Evolutionary conservation across 2,113 vertebrate genomes (phyloP).

Genomic region (Vidua chalybeata): DNA sequence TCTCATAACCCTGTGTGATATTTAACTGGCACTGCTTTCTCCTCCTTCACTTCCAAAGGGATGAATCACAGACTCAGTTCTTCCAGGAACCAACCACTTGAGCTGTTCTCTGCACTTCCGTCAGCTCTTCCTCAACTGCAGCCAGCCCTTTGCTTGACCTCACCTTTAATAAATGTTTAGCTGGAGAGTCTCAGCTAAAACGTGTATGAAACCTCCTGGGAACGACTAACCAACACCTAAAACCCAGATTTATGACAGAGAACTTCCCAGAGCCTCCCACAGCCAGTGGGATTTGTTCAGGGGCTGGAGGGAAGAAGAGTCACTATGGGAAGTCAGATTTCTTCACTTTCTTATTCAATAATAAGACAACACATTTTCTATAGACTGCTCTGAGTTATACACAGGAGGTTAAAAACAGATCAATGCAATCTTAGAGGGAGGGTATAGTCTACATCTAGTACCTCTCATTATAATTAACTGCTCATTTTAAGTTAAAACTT

Average conservation of each 20-base stretch:
- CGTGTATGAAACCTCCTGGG: background rate
- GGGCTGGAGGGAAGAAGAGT: background rate
- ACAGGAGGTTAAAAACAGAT: background rate
- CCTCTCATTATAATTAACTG: background rate
- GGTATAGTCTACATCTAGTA: background rate
- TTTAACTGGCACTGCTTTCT: constrained; percentile 42
- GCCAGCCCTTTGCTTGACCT: constrained; percentile 47
- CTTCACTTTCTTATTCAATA: background rate
- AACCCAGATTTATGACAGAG: background rate
- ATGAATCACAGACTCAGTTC: background rate
- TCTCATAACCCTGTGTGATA: constrained; percentile 22
- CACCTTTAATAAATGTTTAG: background rate
- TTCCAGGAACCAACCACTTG: constrained; percentile 52
- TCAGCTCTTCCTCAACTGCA: background rate
- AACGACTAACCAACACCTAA: background rate
- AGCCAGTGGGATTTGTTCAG: background rate
- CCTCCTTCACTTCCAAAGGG: constrained; percentile 22
- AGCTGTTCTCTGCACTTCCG: constrained; percentile 29
- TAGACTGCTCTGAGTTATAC: background rate
- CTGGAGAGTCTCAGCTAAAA: background rate
- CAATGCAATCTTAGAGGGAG: background rate
- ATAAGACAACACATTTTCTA: background rate
- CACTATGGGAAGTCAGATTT: background rate
- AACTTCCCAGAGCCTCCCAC: background rate
- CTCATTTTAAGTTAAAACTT: background rate